phyloP scores from a whole-genome alignment of 2,888 invertebrate species.

The Dione vanillae region DNA sequence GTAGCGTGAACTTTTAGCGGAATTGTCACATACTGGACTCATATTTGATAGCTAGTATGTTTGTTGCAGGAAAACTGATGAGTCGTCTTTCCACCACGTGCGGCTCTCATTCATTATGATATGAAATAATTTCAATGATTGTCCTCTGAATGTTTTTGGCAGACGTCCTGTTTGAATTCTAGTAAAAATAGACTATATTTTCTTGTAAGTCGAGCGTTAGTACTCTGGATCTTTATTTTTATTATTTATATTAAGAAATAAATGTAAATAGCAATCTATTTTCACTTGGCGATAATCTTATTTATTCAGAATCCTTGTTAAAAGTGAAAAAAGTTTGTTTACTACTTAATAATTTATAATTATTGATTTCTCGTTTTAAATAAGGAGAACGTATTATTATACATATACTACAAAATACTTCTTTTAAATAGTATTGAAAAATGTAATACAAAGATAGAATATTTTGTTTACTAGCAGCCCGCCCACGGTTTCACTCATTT shows the following conservation, averaged over 20 bases:
- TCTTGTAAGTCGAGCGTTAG: conserved; percentile 1
- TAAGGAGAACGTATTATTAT: too few species aligned
- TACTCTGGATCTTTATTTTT: conserved; percentile 15
- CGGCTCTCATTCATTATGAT: conserved; percentile 18
- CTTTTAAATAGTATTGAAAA: too few species aligned
- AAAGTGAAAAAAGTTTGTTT: too few species aligned
- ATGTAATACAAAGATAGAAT: too few species aligned
- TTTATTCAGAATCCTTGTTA: too few species aligned
- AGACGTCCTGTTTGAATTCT: conserved; percentile 42
- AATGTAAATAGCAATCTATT: too few species aligned
- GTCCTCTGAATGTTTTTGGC: conserved; percentile 41
- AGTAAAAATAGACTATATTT: conserved; percentile 43
- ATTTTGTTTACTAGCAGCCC: too few species aligned
- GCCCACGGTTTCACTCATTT: too few species aligned
- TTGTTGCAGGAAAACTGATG: conserved; percentile 11
- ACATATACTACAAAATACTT: too few species aligned
- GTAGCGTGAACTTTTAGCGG: background rate
- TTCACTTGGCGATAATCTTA: too few species aligned
- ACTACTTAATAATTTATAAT: too few species aligned
- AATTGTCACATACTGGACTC: background rate
- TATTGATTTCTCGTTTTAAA: too few species aligned
- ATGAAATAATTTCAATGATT: conserved; percentile 26
- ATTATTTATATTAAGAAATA: background rate
- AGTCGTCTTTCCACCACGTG: conserved; percentile 10
- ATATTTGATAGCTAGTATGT: background rate